Evolutionary conservation across 1,140 invertebrate species (phyloP).

Genomic region (Pseudoatta argentina): DNA sequence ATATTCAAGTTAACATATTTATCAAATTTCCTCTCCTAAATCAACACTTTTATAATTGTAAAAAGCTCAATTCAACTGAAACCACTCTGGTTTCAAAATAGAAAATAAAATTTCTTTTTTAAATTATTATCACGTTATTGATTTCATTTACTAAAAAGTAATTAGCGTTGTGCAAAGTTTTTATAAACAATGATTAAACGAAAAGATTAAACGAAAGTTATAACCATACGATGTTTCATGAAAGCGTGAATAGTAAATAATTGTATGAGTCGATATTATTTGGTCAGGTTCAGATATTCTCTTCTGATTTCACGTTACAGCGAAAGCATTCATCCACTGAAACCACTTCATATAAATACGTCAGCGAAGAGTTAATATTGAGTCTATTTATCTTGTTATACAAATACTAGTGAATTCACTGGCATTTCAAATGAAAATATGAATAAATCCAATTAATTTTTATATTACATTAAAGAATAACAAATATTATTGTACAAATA

Average conservation of each 20-base stretch:
- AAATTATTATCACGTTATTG: conserved; percentile 24
- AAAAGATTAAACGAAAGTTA: neutral
- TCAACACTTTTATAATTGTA: neutral
- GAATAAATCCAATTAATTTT: conserved; percentile 32
- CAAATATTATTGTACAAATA: conserved; percentile 10
- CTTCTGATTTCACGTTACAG: conserved; percentile 26
- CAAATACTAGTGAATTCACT: neutral
- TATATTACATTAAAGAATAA: neutral
- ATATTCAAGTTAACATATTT: neutral
- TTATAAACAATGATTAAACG: conserved; percentile 27
- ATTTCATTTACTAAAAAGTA: conserved; percentile 12
- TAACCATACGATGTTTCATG: neutral
- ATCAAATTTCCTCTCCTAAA: neutral
- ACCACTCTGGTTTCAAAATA: neutral
- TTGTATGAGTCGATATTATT: conserved; percentile 5
- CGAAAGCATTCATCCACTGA: conserved; percentile 14
- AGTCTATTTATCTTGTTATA: conserved; percentile 7
- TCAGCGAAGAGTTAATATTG: conserved; percentile 44
- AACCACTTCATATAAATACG: conserved; percentile 30
- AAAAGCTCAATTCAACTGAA: neutral
- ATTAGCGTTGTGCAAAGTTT: conserved; percentile 2
- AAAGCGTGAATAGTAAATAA: conserved; percentile 13
- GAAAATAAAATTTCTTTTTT: neutral
- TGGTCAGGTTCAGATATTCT: conserved; percentile 18
- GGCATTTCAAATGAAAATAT: neutral